phyloP scores from a whole-genome alignment of 1,140 invertebrate species.

The Mycetomoellerius zeteki region DNA sequence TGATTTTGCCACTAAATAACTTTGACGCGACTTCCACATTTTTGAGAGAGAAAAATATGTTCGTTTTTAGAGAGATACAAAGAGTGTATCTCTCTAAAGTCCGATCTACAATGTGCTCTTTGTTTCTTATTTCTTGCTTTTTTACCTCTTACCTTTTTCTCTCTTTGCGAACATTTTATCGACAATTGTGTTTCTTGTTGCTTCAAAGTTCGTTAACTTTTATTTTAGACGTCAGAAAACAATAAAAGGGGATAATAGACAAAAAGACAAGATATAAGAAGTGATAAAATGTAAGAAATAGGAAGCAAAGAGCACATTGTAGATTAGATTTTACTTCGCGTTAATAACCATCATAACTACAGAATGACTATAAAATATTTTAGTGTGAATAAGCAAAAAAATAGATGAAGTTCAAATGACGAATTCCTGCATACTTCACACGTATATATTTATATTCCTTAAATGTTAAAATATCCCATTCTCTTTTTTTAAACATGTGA shows the following conservation, averaged over 20 bases:
- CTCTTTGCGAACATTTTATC: no score
- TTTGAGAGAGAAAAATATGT: neutral
- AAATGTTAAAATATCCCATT: slow-evolving; percentile 48
- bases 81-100: neutral
- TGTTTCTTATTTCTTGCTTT: no score
- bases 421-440: neutral
- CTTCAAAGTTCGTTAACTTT: no score
- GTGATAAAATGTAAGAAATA: no score
- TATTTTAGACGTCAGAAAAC: no score
- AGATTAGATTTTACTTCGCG: neutral
- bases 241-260: no score
- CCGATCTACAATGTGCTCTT: no score
- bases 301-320: no score
- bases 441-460: neutral
- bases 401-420: neutral
- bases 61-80: no score
- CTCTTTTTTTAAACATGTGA: slow-evolving; percentile 15
- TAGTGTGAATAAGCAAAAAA: neutral
- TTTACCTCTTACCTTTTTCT: no score
- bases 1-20: neutral
- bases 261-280: no score
- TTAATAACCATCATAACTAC: neutral
- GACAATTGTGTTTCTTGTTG: no score
- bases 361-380: neutral
- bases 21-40: neutral